These are phyloP conservation scores for Eupithecia tripunctaria DNA, from an alignment of 2,888 invertebrate species.

Conservation along the genomic window DNA sequence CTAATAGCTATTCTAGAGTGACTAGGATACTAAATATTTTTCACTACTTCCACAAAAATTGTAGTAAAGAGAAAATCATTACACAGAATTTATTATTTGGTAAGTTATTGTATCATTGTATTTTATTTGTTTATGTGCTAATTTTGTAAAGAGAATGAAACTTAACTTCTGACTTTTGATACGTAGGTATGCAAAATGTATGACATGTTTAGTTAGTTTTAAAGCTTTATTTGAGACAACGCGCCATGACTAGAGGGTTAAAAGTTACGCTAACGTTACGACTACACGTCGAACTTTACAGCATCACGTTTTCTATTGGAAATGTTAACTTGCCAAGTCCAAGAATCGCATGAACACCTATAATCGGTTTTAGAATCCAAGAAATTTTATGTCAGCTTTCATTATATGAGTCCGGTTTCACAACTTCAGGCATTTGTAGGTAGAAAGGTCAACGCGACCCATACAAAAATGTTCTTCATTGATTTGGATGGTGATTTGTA, in stretches of 20 bases:
- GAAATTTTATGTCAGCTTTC: neutral
- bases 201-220: neutral
- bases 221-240: neutral
- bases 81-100: too few species aligned
- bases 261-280: neutral
- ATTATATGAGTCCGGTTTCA: neutral
- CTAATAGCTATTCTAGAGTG: neutral
- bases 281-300: neutral
- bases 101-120: too few species aligned
- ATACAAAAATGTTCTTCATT: neutral
- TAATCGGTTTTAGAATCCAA: neutral
- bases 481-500: neutral
- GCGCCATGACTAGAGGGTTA: neutral
- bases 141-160: too few species aligned
- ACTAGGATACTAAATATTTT: too few species aligned
- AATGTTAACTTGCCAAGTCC: neutral
- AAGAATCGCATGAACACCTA: neutral
- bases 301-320: slow-evolving; percentile 5
- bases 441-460: neutral
- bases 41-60: too few species aligned
- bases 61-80: too few species aligned
- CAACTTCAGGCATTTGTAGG: neutral
- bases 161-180: too few species aligned
- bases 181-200: neutral
- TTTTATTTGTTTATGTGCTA: too few species aligned